Percentiles rank a stretch among this genome's conserved stretches.
phyloP scores from a whole-genome alignment of 2,797 vertebrate species.

The Psittacula derbiana region DNA sequence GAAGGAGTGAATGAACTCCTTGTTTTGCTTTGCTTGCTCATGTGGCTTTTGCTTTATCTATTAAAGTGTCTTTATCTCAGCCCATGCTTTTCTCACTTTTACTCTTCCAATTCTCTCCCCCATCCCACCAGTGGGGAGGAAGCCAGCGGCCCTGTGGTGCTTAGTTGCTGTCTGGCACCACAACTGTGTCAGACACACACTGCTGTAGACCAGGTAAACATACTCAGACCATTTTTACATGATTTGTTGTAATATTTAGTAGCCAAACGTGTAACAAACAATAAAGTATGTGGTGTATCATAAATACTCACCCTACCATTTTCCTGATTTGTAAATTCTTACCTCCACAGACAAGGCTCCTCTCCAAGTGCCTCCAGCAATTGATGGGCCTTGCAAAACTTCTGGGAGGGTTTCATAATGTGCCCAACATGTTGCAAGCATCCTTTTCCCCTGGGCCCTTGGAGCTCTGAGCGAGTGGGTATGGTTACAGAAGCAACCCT shows the following conservation, averaged over 20 bases:
- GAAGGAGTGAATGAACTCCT: neutral
- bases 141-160: neutral
- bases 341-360: neutral
- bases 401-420: constrained; percentile 47
- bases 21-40: neutral
- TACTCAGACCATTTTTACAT: neutral
- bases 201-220: neutral
- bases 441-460: neutral
- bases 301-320: neutral
- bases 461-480: neutral
- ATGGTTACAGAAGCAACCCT: constrained; percentile 17
- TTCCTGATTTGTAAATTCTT: neutral
- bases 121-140: neutral
- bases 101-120: neutral
- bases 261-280: neutral
- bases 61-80: neutral
- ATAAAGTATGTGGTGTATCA: neutral
- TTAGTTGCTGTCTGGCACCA: neutral
- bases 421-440: neutral
- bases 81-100: neutral
- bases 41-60: neutral
- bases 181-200: neutral
- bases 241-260: neutral
- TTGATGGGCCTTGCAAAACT: constrained; percentile 26
- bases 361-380: neutral